Conservation (phyloP, 2,113 vertebrate species). For the Rhegmatorhina hoffmannsi region DNA sequence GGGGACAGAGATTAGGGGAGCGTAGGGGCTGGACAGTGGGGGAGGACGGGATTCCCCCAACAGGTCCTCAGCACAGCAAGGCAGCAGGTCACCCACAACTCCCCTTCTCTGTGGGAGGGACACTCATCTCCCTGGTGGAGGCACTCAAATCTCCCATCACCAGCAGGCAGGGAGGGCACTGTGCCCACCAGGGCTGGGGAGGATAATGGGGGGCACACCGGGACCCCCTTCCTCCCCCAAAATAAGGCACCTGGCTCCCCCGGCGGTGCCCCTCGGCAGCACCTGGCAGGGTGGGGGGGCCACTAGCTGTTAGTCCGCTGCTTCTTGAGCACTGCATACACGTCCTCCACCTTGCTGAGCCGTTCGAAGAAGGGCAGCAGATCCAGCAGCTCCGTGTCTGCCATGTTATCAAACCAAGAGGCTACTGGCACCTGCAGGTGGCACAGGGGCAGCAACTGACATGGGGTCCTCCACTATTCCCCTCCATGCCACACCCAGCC, state of each 20-base stretch:
- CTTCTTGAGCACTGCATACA: constrained; percentile 91
- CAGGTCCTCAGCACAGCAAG: background rate
- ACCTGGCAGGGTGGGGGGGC: background rate
- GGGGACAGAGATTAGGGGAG: accelerated
- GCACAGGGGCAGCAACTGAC: accelerated
- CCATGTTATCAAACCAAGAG: constrained; percentile 98
- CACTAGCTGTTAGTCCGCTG: constrained; percentile 89
- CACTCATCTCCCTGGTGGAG: background rate
- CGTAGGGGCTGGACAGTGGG: background rate
- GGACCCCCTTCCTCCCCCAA: background rate
- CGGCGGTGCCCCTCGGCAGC: accelerated
- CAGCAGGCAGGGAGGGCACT: background rate
- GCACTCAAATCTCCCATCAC: background rate
- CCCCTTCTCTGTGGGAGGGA: background rate
- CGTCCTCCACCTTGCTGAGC: constrained; percentile 90
- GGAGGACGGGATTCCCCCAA: background rate
- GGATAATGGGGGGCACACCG: background rate
- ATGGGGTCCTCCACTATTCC: accelerated
- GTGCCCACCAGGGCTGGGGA: accelerated
- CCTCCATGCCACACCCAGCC: accelerated
- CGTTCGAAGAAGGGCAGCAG: constrained; percentile 96
- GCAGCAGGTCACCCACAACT: background rate
- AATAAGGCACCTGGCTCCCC: constrained; percentile 13
- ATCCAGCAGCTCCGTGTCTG: constrained; percentile 93
- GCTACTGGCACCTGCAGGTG: constrained; percentile 87